Evolutionary conservation across 1,140 invertebrate genomes (phyloP).

Genomic region (Halyomorpha halys): DNA sequence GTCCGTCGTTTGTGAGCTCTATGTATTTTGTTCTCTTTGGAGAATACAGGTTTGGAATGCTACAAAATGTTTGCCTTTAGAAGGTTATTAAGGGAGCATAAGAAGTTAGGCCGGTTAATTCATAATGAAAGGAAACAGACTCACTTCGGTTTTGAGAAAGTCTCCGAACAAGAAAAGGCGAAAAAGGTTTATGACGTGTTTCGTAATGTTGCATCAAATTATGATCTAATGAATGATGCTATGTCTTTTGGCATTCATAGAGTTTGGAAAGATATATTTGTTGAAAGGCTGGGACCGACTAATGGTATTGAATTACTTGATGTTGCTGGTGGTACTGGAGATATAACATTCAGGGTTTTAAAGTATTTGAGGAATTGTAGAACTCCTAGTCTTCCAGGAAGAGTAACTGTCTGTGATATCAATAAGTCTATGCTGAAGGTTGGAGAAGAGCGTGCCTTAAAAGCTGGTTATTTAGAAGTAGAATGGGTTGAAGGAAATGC

Average conservation of each 20-base stretch:
- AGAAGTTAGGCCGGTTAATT: no score
- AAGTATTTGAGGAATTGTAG: slow-evolving; percentile 51
- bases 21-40: no score
- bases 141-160: slow-evolving; percentile 21
- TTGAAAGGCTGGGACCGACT: slow-evolving; percentile 64
- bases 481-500: slow-evolving; percentile 84
- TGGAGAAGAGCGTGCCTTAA: slow-evolving; percentile 62
- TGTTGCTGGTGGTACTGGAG: slow-evolving; percentile 91
- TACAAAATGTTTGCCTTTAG: no score
- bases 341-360: slow-evolving; percentile 79
- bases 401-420: slow-evolving; percentile 86
- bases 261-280: slow-evolving; percentile 93
- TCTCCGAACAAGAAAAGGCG: slow-evolving; percentile 12
- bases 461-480: slow-evolving; percentile 45
- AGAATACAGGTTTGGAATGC: no score
- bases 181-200: slow-evolving; percentile 27
- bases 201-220: slow-evolving; percentile 32
- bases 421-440: slow-evolving; percentile 92
- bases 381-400: slow-evolving; percentile 6
- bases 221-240: slow-evolving; percentile 96
- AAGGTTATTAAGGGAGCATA: no score
- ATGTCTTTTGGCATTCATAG: slow-evolving; percentile 94
- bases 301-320: slow-evolving; percentile 75
- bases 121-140: slow-evolving; percentile 12
- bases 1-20: no score